Evolutionary conservation across 2,113 vertebrate genomes (phyloP).

Genomic region (Nycticorax nycticorax): DNA sequence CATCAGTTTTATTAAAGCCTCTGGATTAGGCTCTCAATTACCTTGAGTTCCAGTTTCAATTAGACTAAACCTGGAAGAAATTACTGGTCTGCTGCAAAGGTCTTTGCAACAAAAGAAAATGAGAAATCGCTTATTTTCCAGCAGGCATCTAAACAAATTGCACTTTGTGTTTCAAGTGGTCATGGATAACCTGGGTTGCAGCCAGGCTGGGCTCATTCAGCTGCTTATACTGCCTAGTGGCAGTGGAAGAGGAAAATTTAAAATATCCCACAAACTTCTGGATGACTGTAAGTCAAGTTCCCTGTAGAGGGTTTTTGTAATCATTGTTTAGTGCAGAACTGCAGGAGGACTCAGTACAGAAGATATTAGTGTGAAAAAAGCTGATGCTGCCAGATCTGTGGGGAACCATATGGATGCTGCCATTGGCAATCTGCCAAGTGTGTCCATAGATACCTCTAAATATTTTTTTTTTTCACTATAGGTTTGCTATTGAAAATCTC

Average conservation of each 20-base stretch:
- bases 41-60: constrained; percentile 6
- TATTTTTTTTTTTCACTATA: not conserved
- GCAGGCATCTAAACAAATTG: not conserved
- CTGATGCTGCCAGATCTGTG: not conserved
- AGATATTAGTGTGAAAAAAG: not conserved
- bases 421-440: not conserved
- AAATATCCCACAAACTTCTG: not conserved
- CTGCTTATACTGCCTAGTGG: not conserved
- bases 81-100: not conserved
- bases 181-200: not conserved
- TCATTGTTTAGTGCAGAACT: not conserved
- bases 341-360: not conserved
- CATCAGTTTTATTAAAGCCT: not conserved
- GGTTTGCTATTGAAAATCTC: not conserved
- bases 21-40: not conserved
- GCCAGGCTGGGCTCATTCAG: not conserved
- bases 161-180: not conserved
- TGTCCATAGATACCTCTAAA: not conserved
- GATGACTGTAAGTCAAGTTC: not conserved
- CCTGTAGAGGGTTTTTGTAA: not conserved
- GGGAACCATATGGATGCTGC: not conserved
- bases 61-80: constrained; percentile 20
- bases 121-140: not conserved
- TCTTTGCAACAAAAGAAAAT: constrained; percentile 8
- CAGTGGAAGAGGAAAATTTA: not conserved